Evolutionary conservation across 2,113 vertebrate genomes (phyloP), one percentile per base, ranked within the genome.

Genomic region (Pao palembangensis): DNA sequence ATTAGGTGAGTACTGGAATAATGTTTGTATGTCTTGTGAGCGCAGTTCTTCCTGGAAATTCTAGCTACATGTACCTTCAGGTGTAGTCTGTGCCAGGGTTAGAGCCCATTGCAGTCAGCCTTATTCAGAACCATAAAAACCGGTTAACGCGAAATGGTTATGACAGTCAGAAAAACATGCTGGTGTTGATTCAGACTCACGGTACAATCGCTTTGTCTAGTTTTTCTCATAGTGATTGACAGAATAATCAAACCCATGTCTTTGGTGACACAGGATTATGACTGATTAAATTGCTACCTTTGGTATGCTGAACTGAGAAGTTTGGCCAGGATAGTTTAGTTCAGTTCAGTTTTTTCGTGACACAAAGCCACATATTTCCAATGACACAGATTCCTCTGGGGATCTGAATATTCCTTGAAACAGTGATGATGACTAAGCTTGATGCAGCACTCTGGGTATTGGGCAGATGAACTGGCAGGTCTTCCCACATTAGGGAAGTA

Each of bases 1-100:
- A 78, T 88, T 99, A 75, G 96, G 96, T 99, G 84, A 90, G 96
- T 87, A 6, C 60, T 15, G 5, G 12, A 34, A 44, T 7, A 19
- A 46, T 67, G 51, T 34, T 34, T 2, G 25, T 7, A 7, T 6
- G 5, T 28, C 25, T 28, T 28, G 25, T 28, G 25, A 28, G 25
- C 25, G 25, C 13, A 62, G 18, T 5, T 43, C 5, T 47, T 55
- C 12, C 75, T 68, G 72, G 73, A 63, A 70, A 66, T 61, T 34
- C 54, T 20, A 0, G n/a, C n/a, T 3, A 15, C 10, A 1, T 42
- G 5, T 20, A 20, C 2, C 21, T 20, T 5, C 44, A 71, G 53
- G 31, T 67, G 49, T 42, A 49, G 46, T 20, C 47, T 4, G 44
- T 8, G 44, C 44, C 34, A 12, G 34, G 10, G 8, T 11, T 1